Conservation (phyloP, 2,888 invertebrate species). For the Cryptophagus acutangulus region DNA sequence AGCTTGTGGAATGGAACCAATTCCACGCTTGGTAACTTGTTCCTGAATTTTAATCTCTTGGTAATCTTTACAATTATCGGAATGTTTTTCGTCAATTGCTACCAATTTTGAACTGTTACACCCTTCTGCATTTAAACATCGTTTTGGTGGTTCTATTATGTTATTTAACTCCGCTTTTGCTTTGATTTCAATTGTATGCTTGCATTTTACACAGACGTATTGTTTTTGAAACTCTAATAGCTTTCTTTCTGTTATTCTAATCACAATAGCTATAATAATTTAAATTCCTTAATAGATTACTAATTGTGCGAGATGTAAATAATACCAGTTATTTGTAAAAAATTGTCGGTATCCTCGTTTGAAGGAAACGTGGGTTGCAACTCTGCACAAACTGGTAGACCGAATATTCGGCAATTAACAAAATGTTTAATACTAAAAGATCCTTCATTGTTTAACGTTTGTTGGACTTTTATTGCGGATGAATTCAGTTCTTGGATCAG, state of each 20-base stretch:
- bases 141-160: conserved; percentile 48
- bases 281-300: too few relatives aligned
- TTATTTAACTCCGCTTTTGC: conserved; percentile 60
- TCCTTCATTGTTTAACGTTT: too few relatives aligned
- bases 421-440: too few relatives aligned
- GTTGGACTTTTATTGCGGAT: too few relatives aligned
- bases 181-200: conserved; percentile 59
- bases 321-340: conserved; percentile 66
- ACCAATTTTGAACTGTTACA: conserved; percentile 56
- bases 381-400: too few relatives aligned
- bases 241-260: conserved; percentile 68
- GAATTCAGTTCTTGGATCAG: too few relatives aligned
- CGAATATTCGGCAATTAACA: conserved; percentile 62
- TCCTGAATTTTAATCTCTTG: conserved; percentile 85
- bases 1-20: conserved; percentile 71
- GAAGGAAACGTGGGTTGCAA: conserved; percentile 68
- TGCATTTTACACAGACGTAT: conserved; percentile 74
- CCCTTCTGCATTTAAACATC: conserved; percentile 54
- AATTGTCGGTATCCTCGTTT: conserved; percentile 65
- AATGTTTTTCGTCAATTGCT: conserved; percentile 53
- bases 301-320: too few relatives aligned
- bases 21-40: conserved; percentile 65
- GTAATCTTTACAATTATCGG: conserved; percentile 70
- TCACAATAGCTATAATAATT: conserved; percentile 77
- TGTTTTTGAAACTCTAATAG: conserved; percentile 71